A percentile compares a stretch with the other conserved stretches of the same genome.
Evolutionary conservation across 2,888 invertebrate species (phyloP).

Genomic region (Deladenus siricidicola): DNA sequence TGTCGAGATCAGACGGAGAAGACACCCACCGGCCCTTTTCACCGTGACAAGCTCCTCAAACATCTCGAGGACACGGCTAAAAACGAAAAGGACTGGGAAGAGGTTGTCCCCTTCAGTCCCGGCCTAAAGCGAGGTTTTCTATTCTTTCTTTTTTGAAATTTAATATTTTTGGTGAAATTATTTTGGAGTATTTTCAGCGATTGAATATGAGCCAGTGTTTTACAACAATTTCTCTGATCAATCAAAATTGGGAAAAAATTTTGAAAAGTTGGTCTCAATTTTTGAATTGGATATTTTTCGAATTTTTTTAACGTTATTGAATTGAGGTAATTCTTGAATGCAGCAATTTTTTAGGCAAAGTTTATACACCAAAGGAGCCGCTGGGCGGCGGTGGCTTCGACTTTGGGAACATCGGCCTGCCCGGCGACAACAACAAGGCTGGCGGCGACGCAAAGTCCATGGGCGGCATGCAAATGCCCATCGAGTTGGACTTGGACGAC

Average conservation of each 20-base stretch:
- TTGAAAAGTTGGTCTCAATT: no score
- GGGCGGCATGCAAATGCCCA: constrained; percentile 47
- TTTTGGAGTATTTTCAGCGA: no score
- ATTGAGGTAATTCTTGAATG: no score
- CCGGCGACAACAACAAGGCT: constrained; percentile 24
- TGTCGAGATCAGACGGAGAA: constrained; percentile 93
- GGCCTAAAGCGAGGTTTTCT: constrained; percentile 72
- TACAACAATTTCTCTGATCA: no score
- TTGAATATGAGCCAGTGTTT: no score
- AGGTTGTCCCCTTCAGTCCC: constrained; percentile 82
- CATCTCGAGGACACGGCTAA: constrained; percentile 96
- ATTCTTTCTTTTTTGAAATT: neutral
- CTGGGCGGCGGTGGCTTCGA: constrained; percentile 8
- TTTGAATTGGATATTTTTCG: no score
- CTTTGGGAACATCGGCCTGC: constrained; percentile 2
- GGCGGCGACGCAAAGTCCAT: constrained; percentile 25
- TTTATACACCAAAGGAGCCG: constrained; percentile 20
- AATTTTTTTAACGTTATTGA: no score
- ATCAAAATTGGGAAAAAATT: no score
- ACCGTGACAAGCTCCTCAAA: constrained; percentile 75
- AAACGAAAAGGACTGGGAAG: constrained; percentile 93
- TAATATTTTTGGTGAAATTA: constrained; percentile 24
- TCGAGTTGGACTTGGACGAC: constrained; percentile 51
- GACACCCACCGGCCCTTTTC: constrained; percentile 82
- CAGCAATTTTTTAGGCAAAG: constrained; percentile 27